A percentile compares a stretch with the other conserved stretches of the same genome.
Evolutionary conservation across 2,113 vertebrate species (phyloP).

Genomic region (Tetrax tetrax): DNA sequence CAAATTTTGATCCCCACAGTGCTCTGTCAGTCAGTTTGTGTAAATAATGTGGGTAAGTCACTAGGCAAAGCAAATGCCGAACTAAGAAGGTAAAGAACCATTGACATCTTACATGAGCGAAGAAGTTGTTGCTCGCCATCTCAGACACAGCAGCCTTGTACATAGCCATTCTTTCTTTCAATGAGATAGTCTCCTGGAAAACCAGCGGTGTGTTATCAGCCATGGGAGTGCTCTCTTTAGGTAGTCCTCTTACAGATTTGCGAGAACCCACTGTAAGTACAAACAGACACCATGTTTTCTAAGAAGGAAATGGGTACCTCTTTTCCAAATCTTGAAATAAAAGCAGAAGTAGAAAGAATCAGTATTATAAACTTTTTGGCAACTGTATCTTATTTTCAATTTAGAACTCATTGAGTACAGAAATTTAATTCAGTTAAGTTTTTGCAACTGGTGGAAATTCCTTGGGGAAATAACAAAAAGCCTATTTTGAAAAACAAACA

Average conservation of each 20-base stretch:
- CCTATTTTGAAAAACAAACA: background rate
- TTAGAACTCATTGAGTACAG: background rate
- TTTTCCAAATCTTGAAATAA: background rate
- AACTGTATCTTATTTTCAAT: background rate
- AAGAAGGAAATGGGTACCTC: background rate
- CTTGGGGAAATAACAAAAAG: background rate
- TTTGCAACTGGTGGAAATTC: background rate
- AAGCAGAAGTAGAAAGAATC: background rate
- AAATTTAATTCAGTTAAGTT: background rate
- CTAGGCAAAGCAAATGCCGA: background rate
- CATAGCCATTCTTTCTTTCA: conserved; percentile 85
- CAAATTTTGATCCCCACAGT: background rate
- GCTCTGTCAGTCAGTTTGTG: background rate
- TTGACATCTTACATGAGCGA: conserved; percentile 80
- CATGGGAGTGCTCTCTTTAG: conserved; percentile 68
- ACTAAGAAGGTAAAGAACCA: background rate
- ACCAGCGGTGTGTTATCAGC: conserved; percentile 71
- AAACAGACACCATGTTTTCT: conserved; percentile 36
- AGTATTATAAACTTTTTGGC: background rate
- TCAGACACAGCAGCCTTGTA: conserved; percentile 88
- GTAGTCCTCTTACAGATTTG: conserved; percentile 68
- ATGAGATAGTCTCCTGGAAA: conserved; percentile 79
- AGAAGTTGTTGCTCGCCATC: conserved; percentile 73
- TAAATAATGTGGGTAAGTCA: background rate
- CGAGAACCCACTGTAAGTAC: conserved; percentile 75